Evolutionary conservation across 1,140 invertebrate species (phyloP), one percentile per base, ranked within the genome.

Genomic region (Rhynchophorus ferrugineus): DNA sequence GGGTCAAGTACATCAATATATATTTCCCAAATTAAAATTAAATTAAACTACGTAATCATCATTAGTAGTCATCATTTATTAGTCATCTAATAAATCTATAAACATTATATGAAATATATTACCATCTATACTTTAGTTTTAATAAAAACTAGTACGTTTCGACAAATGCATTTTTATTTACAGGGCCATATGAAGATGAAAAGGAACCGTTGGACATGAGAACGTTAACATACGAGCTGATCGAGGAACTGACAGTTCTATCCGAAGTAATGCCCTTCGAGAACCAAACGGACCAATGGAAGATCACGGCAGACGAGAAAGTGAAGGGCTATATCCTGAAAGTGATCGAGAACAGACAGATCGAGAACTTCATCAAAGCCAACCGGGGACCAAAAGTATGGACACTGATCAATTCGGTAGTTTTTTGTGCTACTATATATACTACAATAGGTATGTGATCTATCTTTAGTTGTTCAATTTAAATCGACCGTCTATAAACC

Each of bases 341-440:
- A 44, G 70, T 83, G n/a, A 74, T 75, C 19, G 72, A 78, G 16
- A 75, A 71, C 34, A 75, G 73, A 56, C 77, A 77, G 21, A 71
- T 74, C 9, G 47, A 57, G 21, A 21, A 44, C 19, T 46, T 11
- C 68, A 76, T 9, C 62, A 73, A 44, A 49, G 71, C 58, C 9
- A 59, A 61, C 42, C 22, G 55, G 16, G 60, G 57, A 7, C 22
- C 35, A 44, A 76, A 76, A 58, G 74, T 78, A 0, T 96, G 93
- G 93, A 82, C 83, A 9, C 91, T 92, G 67, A 89, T 86, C 84
- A 91, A 93, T 62, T 79, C 91, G 1, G 80, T 96, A 59, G 92
- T 94, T 66, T 96, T 89, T 65, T 89, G 89, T 52, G 85, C 89
- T 33, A 95, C 93, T 5, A 85, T 95, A 59, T 93, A 90, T 63